These are phyloP conservation scores for Leptocoma aspasia DNA, from an alignment of 2,113 vertebrate genomes.

Conservation along the genomic window DNA sequence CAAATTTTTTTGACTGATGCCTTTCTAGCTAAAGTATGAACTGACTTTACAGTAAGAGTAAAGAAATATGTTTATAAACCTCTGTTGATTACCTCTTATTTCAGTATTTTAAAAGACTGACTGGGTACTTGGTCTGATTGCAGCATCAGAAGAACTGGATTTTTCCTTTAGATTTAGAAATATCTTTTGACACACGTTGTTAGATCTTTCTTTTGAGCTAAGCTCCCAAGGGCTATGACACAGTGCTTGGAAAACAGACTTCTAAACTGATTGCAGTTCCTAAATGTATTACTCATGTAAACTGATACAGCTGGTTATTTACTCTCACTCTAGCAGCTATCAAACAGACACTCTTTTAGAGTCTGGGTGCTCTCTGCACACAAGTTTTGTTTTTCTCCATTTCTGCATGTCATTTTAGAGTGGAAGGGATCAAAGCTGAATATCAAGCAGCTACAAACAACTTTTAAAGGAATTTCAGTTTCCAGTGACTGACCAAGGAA, in stretches of 20 bases:
- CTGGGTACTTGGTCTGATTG: neutral
- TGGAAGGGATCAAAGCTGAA: neutral
- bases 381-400: neutral
- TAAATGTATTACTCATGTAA: neutral
- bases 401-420: neutral
- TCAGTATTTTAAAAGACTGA: neutral
- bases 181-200: neutral
- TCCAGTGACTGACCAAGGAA: neutral
- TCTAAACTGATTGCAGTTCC: neutral
- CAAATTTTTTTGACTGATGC: neutral
- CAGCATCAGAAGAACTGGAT: neutral
- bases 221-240: neutral
- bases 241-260: neutral
- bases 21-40: neutral
- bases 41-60: neutral
- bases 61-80: neutral
- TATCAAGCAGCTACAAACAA: neutral
- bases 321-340: neutral
- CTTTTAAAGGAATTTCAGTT: neutral
- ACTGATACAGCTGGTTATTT: neutral
- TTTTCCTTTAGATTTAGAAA: neutral
- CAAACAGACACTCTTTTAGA: neutral
- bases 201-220: neutral
- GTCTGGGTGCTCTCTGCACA: neutral
- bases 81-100: neutral